These are phyloP conservation scores for Oconnorella tubifera DNA, from an alignment of 2,888 invertebrate species.

Conservation along the genomic window DNA sequence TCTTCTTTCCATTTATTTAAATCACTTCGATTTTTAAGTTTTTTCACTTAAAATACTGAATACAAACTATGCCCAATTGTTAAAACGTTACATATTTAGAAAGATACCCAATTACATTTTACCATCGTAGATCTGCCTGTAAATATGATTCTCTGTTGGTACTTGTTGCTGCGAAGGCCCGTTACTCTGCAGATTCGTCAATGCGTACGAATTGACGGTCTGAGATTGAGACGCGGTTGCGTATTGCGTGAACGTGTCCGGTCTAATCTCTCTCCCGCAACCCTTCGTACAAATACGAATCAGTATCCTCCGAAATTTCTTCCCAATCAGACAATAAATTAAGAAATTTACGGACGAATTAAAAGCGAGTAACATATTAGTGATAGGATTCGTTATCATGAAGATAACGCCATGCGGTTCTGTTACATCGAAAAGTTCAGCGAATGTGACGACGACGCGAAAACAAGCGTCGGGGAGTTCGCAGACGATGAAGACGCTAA, in stretches of 20 bases:
- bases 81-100: too few species aligned
- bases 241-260: neutral
- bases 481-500: constrained; percentile 31
- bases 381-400: constrained; percentile 22
- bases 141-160: neutral
- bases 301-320: constrained; percentile 34
- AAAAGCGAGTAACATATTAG: constrained; percentile 31
- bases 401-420: neutral
- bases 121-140: too few species aligned
- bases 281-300: constrained; percentile 21
- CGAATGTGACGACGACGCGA: constrained; percentile 21
- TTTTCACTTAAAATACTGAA: too few species aligned
- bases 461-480: constrained; percentile 27
- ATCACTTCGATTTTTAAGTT: too few species aligned
- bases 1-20: too few species aligned
- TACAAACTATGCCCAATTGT: too few species aligned
- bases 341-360: constrained; percentile 36
- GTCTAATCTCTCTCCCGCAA: neutral
- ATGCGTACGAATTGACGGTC: constrained; percentile 12
- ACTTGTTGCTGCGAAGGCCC: neutral
- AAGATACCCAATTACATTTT: too few species aligned
- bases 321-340: constrained; percentile 34
- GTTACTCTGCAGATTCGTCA: constrained; percentile 5
- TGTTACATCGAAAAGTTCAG: constrained; percentile 7
- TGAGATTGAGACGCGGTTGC: neutral